Percentiles rank a stretch among this genome's conserved stretches.
These are phyloP conservation scores for Microdon myrmicae DNA, from an alignment of 2,888 invertebrate species.

Conservation along the genomic window DNA sequence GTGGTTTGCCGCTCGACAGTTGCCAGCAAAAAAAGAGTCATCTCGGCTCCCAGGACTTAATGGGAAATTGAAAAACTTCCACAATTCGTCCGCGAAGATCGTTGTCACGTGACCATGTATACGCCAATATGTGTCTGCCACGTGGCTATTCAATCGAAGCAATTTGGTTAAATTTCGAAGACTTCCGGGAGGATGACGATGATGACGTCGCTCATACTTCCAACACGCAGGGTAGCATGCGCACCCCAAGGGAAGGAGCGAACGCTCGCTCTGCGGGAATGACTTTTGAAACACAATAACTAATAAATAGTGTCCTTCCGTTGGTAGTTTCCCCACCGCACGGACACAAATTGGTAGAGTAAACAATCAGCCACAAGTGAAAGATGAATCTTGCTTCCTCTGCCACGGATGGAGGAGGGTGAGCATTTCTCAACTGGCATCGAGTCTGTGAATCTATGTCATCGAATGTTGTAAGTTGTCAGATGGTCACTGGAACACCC, in stretches of 20 bases:
- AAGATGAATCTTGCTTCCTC: constrained; percentile 13
- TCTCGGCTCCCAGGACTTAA: constrained; percentile 10
- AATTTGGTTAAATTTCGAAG: constrained; percentile 47
- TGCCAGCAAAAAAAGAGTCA: constrained; percentile 28
- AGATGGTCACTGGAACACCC: constrained; percentile 17
- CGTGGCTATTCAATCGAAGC: constrained; percentile 48
- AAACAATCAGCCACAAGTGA: constrained; percentile 28
- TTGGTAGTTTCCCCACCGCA: constrained; percentile 15
- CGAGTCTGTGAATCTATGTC: constrained; percentile 26
- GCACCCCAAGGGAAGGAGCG: constrained; percentile 23
- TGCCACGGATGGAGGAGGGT: constrained; percentile 2
- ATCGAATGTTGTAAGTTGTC: constrained; percentile 28
- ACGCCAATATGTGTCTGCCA: constrained; percentile 41
- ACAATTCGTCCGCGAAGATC: constrained; percentile 44
- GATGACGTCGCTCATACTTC: no score
- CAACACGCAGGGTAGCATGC: no score
- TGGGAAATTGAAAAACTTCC: constrained; percentile 51
- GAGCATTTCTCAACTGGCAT: constrained; percentile 3
- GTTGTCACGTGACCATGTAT: constrained; percentile 40
- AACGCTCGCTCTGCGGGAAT: constrained; percentile 32
- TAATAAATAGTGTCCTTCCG: constrained; percentile 53
- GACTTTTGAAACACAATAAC: constrained; percentile 48
- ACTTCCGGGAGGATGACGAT: constrained; percentile 24
- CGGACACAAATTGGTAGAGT: constrained; percentile 43
- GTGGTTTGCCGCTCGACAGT: constrained; percentile 48